Percentiles rank a stretch among this genome's conserved stretches.
These are phyloP conservation scores for Temnothorax longispinosus DNA, from an alignment of 1,140 invertebrate genomes.

Conservation along the genomic window DNA sequence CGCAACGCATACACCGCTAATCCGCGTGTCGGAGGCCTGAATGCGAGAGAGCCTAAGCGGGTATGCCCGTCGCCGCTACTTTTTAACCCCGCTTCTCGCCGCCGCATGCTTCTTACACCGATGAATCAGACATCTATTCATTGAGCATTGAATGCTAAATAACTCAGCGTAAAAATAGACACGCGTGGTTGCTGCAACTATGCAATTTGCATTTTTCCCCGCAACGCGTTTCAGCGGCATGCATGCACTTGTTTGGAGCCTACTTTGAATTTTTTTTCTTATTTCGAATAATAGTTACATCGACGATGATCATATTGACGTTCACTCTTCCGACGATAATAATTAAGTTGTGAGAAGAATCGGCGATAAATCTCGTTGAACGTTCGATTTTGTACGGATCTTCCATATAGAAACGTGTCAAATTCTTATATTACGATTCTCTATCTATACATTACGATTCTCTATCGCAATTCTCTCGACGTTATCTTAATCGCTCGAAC, in stretches of 20 bases:
- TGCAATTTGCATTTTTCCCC: slow-evolving; percentile 29
- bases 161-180: slow-evolving; percentile 12
- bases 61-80: not conserved
- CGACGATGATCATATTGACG: not conserved
- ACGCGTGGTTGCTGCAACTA: not conserved
- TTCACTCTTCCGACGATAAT: not conserved
- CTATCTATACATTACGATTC: not conserved
- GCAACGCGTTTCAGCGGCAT: not conserved
- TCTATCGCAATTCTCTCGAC: not conserved
- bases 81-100: slow-evolving; percentile 24
- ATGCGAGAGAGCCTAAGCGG: not conserved
- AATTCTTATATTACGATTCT: not conserved
- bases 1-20: slow-evolving; percentile 41
- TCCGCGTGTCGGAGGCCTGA: slow-evolving; percentile 18
- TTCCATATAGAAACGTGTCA: not conserved
- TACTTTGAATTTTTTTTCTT: not conserved
- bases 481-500: slow-evolving; percentile 20
- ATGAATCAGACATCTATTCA: slow-evolving; percentile 43
- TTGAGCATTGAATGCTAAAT: slow-evolving; percentile 44
- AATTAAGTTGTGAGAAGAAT: not conserved
- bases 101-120: not conserved
- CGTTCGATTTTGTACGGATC: not conserved
- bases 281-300: not conserved
- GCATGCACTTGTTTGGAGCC: not conserved
- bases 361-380: not conserved